Conservation (phyloP, 1,140 invertebrate species). For the Macrobrachium rosenbergii region DNA sequence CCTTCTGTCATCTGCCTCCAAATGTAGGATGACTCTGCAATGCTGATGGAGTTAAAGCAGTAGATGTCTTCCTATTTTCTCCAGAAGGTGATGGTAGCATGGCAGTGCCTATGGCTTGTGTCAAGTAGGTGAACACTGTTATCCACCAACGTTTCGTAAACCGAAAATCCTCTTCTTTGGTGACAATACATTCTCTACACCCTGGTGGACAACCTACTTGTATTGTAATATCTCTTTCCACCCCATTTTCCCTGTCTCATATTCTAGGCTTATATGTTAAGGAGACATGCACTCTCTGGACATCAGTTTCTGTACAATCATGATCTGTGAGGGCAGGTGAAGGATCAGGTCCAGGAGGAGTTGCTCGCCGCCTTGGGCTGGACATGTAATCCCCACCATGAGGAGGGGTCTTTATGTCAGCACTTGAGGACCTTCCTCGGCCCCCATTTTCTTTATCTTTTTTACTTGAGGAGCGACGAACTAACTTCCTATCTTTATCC, state of each 20-base stretch:
- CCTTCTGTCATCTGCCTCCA: constrained; percentile 34
- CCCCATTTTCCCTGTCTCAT: constrained; percentile 66
- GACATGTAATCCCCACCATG: constrained; percentile 37
- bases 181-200: neutral
- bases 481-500: constrained; percentile 76
- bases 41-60: constrained; percentile 44
- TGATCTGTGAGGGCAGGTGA: constrained; percentile 69
- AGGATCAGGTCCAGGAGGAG: constrained; percentile 42
- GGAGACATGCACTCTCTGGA: constrained; percentile 77
- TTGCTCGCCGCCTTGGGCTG: constrained; percentile 22
- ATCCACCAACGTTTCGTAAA: constrained; percentile 22
- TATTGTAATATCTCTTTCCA: constrained; percentile 2
- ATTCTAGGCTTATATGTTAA: constrained; percentile 79
- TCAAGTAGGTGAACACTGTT: constrained; percentile 29
- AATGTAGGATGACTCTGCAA: constrained; percentile 19
- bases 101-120: constrained; percentile 55
- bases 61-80: constrained; percentile 36
- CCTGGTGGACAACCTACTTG: constrained; percentile 9
- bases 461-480: constrained; percentile 78
- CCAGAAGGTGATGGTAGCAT: constrained; percentile 46
- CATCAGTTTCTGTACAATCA: constrained; percentile 75
- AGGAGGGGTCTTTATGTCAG: constrained; percentile 47
- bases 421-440: constrained; percentile 60
- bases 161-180: neutral
- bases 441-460: constrained; percentile 70